phyloP scores from a whole-genome alignment of 2,113 vertebrate genomes.

The Microcebus jonahi region DNA sequence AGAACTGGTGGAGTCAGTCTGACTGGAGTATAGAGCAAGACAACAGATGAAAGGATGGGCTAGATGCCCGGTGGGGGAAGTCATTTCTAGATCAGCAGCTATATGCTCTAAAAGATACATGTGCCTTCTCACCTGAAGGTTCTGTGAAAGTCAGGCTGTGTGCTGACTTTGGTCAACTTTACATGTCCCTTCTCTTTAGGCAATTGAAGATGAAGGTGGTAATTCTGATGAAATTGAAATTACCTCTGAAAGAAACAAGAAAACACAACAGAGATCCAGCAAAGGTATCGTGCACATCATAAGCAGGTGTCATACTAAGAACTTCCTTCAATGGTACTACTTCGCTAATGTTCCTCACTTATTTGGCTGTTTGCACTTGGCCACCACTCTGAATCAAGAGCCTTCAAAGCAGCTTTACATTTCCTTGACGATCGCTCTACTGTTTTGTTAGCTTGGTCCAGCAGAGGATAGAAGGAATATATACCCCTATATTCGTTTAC shows the following conservation, averaged over 20 bases:
- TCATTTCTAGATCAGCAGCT: too few relatives aligned
- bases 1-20: too few relatives aligned
- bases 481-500: not conserved
- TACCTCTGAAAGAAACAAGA: conserved; percentile 87
- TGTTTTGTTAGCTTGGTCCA: not conserved
- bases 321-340: not conserved
- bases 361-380: not conserved
- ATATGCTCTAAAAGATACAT: not conserved
- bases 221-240: conserved; percentile 95
- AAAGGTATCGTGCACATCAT: conserved; percentile 86
- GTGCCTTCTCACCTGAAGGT: not conserved
- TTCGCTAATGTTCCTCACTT: not conserved
- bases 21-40: too few relatives aligned
- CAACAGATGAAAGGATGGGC: too few relatives aligned
- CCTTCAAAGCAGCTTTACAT: not conserved
- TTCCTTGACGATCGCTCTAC: not conserved
- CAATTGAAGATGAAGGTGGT: conserved; percentile 97
- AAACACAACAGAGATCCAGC: conserved; percentile 88
- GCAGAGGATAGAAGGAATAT: not conserved
- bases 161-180: not conserved
- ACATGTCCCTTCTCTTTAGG: conserved; percentile 82
- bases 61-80: too few relatives aligned
- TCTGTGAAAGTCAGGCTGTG: not conserved
- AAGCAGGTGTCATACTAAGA: not conserved
- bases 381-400: not conserved